These are phyloP conservation scores for Hemibagrus wyckioides DNA, from an alignment of 2,113 vertebrate species.

Conservation along the genomic window DNA sequence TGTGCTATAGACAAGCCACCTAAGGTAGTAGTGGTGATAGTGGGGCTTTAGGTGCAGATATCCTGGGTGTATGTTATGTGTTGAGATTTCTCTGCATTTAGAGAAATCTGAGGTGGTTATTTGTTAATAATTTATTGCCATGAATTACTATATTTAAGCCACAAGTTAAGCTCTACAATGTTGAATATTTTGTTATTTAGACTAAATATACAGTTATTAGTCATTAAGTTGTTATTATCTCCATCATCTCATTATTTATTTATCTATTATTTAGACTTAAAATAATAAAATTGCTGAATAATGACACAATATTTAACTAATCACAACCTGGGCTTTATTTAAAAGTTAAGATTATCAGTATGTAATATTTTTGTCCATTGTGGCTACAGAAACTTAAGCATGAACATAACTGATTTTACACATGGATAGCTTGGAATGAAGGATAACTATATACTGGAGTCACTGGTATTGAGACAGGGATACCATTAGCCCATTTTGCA, in stretches of 20 bases:
- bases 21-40: constrained; percentile 28
- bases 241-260: neutral
- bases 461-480: neutral
- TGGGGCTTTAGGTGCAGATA: constrained; percentile 24
- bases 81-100: too few relatives aligned
- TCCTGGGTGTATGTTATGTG: constrained; percentile 24
- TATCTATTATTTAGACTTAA: neutral
- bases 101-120: neutral
- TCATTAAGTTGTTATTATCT: neutral
- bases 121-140: neutral
- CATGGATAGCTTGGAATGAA: neutral
- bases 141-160: neutral
- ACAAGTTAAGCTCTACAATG: neutral
- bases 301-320: neutral
- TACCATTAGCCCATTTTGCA: neutral
- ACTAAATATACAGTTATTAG: neutral
- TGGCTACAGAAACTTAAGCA: neutral
- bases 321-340: neutral
- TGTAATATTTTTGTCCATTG: neutral
- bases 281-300: neutral
- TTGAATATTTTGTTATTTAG: neutral
- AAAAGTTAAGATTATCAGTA: neutral
- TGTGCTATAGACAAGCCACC: constrained; percentile 35
- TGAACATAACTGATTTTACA: neutral
- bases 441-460: neutral